A percentile compares a stretch with the other conserved stretches of the same genome.
These are phyloP conservation scores for Philopotamus ludificatus DNA, from an alignment of 1,140 invertebrate genomes.

Conservation along the genomic window DNA sequence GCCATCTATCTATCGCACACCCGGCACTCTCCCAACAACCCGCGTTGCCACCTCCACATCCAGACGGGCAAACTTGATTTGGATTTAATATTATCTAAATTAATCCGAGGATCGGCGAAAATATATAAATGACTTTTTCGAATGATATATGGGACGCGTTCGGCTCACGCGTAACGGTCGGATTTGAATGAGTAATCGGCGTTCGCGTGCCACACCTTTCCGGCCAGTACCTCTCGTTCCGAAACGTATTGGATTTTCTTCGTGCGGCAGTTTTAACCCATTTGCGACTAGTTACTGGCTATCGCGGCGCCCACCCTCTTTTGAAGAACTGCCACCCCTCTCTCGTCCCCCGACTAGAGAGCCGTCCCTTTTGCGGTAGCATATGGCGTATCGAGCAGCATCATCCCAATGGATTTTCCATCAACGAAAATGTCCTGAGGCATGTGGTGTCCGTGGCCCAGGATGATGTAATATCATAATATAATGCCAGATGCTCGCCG, in stretches of 20 bases:
- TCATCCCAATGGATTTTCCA: constrained; percentile 27
- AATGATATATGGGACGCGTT: neutral
- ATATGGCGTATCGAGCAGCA: constrained; percentile 15
- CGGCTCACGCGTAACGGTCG: too few species aligned
- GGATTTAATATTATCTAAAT: constrained; percentile 6
- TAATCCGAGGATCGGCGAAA: neutral
- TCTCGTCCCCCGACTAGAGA: neutral
- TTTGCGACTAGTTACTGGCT: too few species aligned
- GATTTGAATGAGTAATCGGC: too few species aligned
- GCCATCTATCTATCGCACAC: constrained; percentile 23
- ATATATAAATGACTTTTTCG: neutral
- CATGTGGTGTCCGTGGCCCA: constrained; percentile 18
- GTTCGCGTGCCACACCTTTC: too few species aligned
- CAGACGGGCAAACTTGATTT: constrained; percentile 10
- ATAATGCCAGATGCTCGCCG: constrained; percentile 10
- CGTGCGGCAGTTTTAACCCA: too few species aligned
- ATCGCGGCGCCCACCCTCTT: too few species aligned
- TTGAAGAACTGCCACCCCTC: too few species aligned
- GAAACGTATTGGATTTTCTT: too few species aligned
- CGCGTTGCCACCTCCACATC: constrained; percentile 11
- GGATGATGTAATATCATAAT: constrained; percentile 21
- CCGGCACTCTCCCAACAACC: constrained; percentile 8
- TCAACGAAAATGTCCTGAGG: constrained; percentile 22
- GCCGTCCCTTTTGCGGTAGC: constrained; percentile 8
- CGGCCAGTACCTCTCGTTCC: too few species aligned